phyloP scores from a whole-genome alignment of 2,888 invertebrate genomes.

The Masnerella sp. region DNA sequence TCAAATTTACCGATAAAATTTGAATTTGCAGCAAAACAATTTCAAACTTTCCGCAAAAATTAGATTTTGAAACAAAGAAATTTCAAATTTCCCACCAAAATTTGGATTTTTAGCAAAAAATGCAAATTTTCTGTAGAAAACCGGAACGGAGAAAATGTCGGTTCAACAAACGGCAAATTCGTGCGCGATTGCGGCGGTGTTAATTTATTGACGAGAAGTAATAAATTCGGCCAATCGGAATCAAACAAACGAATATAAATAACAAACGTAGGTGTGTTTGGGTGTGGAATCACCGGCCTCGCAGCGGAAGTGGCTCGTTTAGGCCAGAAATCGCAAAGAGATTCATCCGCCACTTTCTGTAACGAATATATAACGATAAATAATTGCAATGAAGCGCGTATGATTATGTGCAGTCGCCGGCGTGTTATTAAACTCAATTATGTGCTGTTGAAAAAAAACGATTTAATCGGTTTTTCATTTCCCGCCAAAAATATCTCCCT shows the following conservation, averaged over 20 bases:
- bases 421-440: not conserved
- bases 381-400: constrained; percentile 11
- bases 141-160: not conserved
- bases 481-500: too few species aligned
- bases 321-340: constrained; percentile 53
- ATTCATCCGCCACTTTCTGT: constrained; percentile 44
- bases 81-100: too few species aligned
- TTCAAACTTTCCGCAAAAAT: too few species aligned
- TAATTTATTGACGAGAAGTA: constrained; percentile 5
- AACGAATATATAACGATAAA: constrained; percentile 33
- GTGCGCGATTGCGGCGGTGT: not conserved
- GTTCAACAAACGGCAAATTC: constrained; percentile 14
- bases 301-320: constrained; percentile 56
- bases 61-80: too few species aligned
- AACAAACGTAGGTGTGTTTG: constrained; percentile 58
- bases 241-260: constrained; percentile 44
- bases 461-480: too few species aligned
- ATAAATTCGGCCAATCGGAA: constrained; percentile 45
- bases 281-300: constrained; percentile 52
- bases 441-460: too few species aligned
- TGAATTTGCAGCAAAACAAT: too few species aligned
- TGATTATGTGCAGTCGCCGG: too few species aligned
- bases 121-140: too few species aligned
- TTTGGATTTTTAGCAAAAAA: too few species aligned
- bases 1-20: too few species aligned